Conservation (phyloP, 2,113 vertebrate species). For the Corydoras maculifer region DNA sequence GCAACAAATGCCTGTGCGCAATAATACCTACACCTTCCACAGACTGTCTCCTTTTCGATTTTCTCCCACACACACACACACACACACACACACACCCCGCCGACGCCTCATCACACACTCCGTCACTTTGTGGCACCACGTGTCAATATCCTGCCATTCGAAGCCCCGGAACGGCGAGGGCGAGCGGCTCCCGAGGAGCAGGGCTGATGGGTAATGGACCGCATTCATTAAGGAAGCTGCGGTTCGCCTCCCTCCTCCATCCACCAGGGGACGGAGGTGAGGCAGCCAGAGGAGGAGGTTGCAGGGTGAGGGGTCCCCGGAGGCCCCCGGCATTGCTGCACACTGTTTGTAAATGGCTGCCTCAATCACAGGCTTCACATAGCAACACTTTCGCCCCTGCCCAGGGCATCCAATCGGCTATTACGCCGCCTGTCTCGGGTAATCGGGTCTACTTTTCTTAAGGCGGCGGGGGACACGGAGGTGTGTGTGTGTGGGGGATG, state of each 20-base stretch:
- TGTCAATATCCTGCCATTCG: constrained; percentile 99
- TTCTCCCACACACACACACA: neutral
- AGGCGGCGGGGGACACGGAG: constrained; percentile 40
- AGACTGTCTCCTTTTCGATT: constrained; percentile 4
- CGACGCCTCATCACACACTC: constrained; percentile 35
- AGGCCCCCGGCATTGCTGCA: constrained; percentile 59
- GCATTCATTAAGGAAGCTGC: constrained; percentile 99
- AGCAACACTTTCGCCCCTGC: constrained; percentile 71
- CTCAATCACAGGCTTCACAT: constrained; percentile 11
- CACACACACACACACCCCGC: constrained; percentile 36
- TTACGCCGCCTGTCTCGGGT: constrained; percentile 92
- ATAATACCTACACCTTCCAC: constrained; percentile 40
- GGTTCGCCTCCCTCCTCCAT: constrained; percentile 91
- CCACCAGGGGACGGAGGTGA: constrained; percentile 79
- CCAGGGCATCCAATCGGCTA: constrained; percentile 91
- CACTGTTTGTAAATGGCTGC: constrained; percentile 23
- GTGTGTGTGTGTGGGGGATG: neutral
- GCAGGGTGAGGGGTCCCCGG: constrained; percentile 61
- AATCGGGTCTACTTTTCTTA: constrained; percentile 74
- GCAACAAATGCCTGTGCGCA: constrained; percentile 32
- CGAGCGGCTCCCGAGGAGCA: constrained; percentile 94
- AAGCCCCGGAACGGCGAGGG: constrained; percentile 99
- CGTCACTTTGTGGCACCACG: constrained; percentile 78
- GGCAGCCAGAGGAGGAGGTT: constrained; percentile 47
- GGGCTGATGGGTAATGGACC: constrained; percentile 99